Evolutionary conservation across 2,888 invertebrate genomes (phyloP).

Genomic region (Diarsia rubi): DNA sequence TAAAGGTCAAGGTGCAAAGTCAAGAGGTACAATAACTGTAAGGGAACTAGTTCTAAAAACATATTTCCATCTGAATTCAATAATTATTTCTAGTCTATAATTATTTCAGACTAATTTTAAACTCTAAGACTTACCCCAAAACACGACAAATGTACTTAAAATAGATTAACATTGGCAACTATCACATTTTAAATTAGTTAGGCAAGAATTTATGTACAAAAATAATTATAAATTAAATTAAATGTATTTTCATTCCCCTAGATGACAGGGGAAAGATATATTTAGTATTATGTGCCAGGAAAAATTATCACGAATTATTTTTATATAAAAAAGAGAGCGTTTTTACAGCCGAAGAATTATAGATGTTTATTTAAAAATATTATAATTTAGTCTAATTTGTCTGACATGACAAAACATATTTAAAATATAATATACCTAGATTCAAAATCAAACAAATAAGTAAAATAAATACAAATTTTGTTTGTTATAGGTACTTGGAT

Average conservation of each 20-base stretch:
- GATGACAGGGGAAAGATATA: neutral
- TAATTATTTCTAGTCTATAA: constrained; percentile 18
- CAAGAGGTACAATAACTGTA: neutral
- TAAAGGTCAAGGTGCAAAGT: too few species aligned
- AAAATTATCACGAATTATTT: constrained; percentile 36
- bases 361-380: neutral
- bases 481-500: neutral
- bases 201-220: constrained; percentile 58
- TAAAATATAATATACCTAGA: neutral
- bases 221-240: constrained; percentile 33
- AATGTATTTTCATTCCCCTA: neutral
- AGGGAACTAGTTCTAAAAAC: neutral
- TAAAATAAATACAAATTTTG: neutral
- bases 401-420: constrained; percentile 48
- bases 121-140: constrained; percentile 47
- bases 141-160: constrained; percentile 48
- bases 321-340: constrained; percentile 25
- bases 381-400: constrained; percentile 28
- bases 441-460: neutral
- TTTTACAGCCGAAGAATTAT: neutral
- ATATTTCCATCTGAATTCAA: neutral
- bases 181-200: constrained; percentile 52
- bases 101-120: constrained; percentile 51
- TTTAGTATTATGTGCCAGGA: neutral
- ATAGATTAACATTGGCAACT: constrained; percentile 49